phyloP scores from a whole-genome alignment of 1,140 invertebrate species.

The Temnothorax curvispinosus region DNA sequence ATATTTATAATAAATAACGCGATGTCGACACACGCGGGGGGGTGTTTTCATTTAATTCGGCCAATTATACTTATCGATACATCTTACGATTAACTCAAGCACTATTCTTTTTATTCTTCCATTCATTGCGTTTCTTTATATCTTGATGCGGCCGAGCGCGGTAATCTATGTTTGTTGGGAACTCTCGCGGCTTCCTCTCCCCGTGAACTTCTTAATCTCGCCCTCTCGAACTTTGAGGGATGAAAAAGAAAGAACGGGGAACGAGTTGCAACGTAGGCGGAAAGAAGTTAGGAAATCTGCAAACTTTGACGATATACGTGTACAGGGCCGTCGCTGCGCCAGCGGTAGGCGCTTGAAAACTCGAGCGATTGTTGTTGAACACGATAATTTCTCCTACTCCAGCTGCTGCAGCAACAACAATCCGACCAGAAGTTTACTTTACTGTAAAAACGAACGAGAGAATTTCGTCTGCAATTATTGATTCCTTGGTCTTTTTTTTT shows the following conservation, averaged over 20 bases:
- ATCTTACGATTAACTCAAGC: not conserved
- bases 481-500: not conserved
- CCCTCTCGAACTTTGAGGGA: not conserved
- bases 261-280: constrained; percentile 14
- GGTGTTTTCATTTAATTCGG: not conserved
- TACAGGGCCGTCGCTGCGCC: not conserved
- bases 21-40: not conserved
- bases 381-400: constrained; percentile 17
- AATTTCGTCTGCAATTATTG: not conserved
- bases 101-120: not conserved
- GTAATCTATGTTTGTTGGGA: constrained; percentile 35
- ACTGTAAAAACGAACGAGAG: not conserved
- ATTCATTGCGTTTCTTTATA: not conserved
- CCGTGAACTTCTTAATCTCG: constrained; percentile 18
- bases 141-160: not conserved
- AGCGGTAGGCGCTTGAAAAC: not conserved
- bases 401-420: not conserved
- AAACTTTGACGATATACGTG: constrained; percentile 30
- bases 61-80: constrained; percentile 36
- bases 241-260: not conserved
- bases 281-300: constrained; percentile 40
- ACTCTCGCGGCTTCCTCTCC: not conserved
- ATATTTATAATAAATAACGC: constrained; percentile 15
- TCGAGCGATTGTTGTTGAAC: constrained; percentile 25
- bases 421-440: not conserved